These are phyloP conservation scores for Rostratula benghalensis DNA, from an alignment of 2,113 vertebrate genomes.

Conservation along the genomic window DNA sequence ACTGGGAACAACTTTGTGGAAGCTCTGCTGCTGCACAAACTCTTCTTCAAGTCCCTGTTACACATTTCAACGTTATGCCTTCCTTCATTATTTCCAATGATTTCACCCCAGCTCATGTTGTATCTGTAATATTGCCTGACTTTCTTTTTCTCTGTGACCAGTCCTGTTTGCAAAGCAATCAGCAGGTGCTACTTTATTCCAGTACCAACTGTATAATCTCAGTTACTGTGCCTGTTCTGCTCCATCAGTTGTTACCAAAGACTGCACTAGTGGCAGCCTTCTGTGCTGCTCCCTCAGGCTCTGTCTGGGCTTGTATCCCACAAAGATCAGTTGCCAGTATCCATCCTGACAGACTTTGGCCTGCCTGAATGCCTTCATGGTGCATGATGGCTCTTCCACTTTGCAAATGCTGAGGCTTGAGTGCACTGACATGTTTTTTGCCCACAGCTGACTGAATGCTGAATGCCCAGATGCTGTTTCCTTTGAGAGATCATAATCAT, in stretches of 20 bases:
- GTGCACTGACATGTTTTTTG: neutral
- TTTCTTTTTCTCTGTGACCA: neutral
- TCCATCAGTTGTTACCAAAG: neutral
- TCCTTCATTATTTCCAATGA: neutral
- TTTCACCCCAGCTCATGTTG: neutral
- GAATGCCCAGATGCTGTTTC: neutral
- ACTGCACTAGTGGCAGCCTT: neutral
- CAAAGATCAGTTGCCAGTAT: neutral
- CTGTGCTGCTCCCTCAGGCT: slow-evolving; percentile 11
- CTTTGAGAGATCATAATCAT: neutral
- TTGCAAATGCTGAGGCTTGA: neutral
- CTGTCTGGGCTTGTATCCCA: neutral
- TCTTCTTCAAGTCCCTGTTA: neutral
- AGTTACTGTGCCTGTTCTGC: neutral
- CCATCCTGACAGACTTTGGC: neutral
- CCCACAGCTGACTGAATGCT: neutral
- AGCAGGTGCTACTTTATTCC: slow-evolving; percentile 10
- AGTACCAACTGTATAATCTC: neutral
- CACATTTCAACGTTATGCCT: neutral
- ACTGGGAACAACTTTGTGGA: neutral
- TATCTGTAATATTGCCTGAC: neutral
- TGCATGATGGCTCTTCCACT: neutral
- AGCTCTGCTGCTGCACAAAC: neutral
- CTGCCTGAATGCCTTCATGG: neutral
- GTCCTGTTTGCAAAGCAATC: neutral